Conservation (phyloP, 2,888 invertebrate species). For the Trichogramma evanescens region DNA sequence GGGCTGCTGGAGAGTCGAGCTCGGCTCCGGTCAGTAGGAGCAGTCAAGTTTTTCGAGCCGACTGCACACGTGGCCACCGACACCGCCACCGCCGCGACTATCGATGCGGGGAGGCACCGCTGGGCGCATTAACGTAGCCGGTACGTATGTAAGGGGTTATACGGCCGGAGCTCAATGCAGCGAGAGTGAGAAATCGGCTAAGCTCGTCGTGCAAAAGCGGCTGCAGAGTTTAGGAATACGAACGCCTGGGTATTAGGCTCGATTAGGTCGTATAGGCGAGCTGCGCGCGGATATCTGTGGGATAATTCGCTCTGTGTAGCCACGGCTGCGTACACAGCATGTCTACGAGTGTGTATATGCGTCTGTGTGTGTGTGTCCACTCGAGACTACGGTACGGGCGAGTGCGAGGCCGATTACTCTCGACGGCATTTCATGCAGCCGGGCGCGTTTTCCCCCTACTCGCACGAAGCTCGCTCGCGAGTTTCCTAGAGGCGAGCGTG, state of each 20-base stretch:
- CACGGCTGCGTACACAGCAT: slow-evolving; percentile 35
- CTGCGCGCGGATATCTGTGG: slow-evolving; percentile 14
- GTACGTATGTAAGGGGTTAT: too few species aligned
- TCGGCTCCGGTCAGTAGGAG: too few species aligned
- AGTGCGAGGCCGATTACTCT: slow-evolving; percentile 8
- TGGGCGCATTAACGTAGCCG: too few species aligned
- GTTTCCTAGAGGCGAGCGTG: slow-evolving; percentile 19
- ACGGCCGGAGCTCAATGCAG: too few species aligned
- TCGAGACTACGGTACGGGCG: not conserved
- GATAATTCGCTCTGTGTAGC: slow-evolving; percentile 31
- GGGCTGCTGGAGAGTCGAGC: too few species aligned
- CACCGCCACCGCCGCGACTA: too few species aligned
- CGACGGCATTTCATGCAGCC: slow-evolving; percentile 20
- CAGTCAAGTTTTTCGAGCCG: too few species aligned
- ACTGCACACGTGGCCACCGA: too few species aligned
- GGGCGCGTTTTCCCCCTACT: slow-evolving; percentile 4
- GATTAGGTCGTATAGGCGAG: slow-evolving; percentile 24
- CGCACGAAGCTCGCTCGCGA: slow-evolving; percentile 3
- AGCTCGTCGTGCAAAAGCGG: not conserved
- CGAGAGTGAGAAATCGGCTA: too few species aligned
- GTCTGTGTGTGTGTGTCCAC: slow-evolving; percentile 1
- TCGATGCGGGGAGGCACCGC: too few species aligned
- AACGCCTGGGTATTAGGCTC: slow-evolving; percentile 15
- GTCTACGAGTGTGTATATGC: slow-evolving; percentile 11
- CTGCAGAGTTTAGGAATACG: slow-evolving; percentile 9